A percentile compares a stretch with the other conserved stretches of the same genome.
These are phyloP conservation scores for Leptogaster cylindrica DNA, from an alignment of 2,888 invertebrate species.

Conservation along the genomic window DNA sequence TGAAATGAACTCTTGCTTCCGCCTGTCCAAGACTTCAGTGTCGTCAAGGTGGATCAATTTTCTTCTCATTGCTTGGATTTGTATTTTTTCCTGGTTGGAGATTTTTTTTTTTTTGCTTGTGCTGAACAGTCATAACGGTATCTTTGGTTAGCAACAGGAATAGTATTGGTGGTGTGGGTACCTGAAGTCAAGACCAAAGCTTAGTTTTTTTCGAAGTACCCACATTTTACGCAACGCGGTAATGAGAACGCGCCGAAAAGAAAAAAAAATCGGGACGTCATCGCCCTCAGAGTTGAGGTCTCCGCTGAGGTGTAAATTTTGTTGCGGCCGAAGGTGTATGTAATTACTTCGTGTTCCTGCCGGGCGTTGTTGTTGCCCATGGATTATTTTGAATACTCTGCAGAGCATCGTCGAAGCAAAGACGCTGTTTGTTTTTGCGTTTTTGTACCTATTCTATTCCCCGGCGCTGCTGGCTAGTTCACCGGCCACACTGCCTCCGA, in stretches of 20 bases:
- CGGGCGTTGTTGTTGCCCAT: neutral
- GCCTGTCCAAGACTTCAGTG: conserved; percentile 9
- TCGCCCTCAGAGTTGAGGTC: conserved; percentile 30
- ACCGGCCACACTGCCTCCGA: conserved; percentile 1
- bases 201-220: neutral
- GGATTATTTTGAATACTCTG: conserved; percentile 18
- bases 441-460: neutral
- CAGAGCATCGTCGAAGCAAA: neutral
- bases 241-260: neutral
- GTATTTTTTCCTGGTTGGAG: neutral
- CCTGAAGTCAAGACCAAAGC: neutral
- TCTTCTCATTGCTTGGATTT: conserved; percentile 17
- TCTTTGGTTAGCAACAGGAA: conserved; percentile 32
- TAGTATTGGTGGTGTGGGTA: neutral
- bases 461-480: neutral
- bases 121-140: conserved; percentile 31
- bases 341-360: conserved; percentile 11
- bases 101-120: neutral
- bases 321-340: conserved; percentile 23
- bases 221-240: neutral
- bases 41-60: conserved; percentile 32
- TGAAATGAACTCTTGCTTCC: conserved; percentile 9
- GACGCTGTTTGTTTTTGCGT: conserved; percentile 12
- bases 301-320: conserved; percentile 37
- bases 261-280: conserved; percentile 17